These are phyloP conservation scores for Trileptium ribeirensis DNA, from an alignment of 2,888 invertebrate species.

Conservation along the genomic window DNA sequence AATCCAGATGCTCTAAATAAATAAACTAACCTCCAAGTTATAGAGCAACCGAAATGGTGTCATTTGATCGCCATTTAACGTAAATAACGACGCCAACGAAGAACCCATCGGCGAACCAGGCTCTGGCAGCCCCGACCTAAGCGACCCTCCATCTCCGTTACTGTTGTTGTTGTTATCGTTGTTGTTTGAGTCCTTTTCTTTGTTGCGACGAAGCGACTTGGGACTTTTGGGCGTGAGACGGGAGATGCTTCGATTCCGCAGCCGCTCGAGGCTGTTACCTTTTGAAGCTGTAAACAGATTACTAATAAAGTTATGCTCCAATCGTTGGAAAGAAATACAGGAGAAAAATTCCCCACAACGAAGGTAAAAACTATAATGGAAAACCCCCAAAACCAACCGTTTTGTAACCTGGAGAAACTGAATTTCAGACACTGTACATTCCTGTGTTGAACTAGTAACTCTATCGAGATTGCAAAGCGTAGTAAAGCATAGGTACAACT, in stretches of 20 bases:
- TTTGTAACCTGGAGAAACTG: too few species aligned
- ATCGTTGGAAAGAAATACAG: too few species aligned
- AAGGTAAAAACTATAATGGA: too few species aligned
- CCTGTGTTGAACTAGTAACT: too few species aligned
- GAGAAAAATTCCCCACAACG: too few species aligned
- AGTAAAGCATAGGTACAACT: too few species aligned
- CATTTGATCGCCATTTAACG: neutral
- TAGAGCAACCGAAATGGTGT: neutral
- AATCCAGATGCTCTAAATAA: too few species aligned
- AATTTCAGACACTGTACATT: too few species aligned
- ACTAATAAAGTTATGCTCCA: too few species aligned
- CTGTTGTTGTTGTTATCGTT: neutral
- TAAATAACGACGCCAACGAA: neutral
- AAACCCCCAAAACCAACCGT: too few species aligned
- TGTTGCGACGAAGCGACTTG: neutral
- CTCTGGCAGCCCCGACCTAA: neutral
- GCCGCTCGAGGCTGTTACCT: constrained; percentile 19
- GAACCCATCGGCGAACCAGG: neutral
- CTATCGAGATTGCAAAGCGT: too few species aligned
- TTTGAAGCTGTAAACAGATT: neutral
- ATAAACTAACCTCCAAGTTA: neutral
- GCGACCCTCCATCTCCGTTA: neutral
- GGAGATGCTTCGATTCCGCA: constrained; percentile 32
- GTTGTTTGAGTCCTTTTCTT: neutral
- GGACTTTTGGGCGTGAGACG: neutral